phyloP scores from a whole-genome alignment of 2,888 invertebrate genomes.

The Neoaliturus tenellus region DNA sequence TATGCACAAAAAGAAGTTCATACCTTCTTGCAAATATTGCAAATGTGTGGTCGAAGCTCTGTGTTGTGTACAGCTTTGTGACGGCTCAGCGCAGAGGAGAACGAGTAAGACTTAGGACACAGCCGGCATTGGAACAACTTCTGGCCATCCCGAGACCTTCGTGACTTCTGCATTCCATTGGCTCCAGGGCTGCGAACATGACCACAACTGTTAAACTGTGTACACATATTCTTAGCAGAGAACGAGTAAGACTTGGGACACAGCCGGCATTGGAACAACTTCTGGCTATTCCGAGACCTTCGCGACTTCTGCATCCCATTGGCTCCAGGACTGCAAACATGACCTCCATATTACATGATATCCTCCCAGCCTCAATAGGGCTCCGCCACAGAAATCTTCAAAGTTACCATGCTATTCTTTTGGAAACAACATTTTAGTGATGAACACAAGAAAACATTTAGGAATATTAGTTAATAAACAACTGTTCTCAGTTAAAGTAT shows the following conservation, averaged over 20 bases:
- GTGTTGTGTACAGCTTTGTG: conserved; percentile 66
- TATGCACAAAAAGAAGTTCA: too few relatives aligned
- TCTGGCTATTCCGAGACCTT: conserved; percentile 64
- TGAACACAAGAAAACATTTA: too few relatives aligned
- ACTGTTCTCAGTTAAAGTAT: too few relatives aligned
- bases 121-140: conserved; percentile 65
- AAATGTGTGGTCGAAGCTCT: conserved; percentile 63
- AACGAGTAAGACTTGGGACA: conserved; percentile 66
- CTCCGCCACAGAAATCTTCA: too few relatives aligned
- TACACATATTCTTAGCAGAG: too few relatives aligned
- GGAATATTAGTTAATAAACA: too few relatives aligned
- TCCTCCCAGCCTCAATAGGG: too few relatives aligned
- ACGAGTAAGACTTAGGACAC: conserved; percentile 65
- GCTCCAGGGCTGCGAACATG: background rate
- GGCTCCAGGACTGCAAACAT: background rate
- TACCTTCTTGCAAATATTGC: conserved; percentile 64
- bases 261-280: conserved; percentile 64
- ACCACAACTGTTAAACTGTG: too few relatives aligned
- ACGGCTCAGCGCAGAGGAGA: conserved; percentile 65
- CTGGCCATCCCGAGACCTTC: conserved; percentile 64
- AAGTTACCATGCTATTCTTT: too few relatives aligned
- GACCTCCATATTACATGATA: too few relatives aligned
- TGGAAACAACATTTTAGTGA: too few relatives aligned
- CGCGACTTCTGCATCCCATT: conserved; percentile 59
- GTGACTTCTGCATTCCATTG: conserved; percentile 58